A percentile compares a stretch with the other conserved stretches of the same genome.
These are phyloP conservation scores for Oryctes rhinoceros DNA, from an alignment of 1,140 invertebrate species.

Conservation along the genomic window DNA sequence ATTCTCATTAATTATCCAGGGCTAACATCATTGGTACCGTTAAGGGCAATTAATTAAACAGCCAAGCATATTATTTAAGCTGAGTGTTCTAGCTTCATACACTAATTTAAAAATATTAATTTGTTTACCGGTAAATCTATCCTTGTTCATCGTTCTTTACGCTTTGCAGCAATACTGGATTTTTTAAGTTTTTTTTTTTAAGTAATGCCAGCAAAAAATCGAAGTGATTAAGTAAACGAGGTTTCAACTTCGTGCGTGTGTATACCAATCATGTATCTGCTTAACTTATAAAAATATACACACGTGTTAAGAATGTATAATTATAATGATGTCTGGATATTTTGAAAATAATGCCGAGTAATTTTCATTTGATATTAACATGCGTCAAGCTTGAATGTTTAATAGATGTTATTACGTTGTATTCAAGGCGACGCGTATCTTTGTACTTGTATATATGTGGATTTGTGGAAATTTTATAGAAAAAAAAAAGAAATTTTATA, in stretches of 20 bases:
- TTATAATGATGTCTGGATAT: conserved; percentile 9
- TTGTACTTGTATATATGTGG: background rate
- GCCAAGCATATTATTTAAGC: background rate
- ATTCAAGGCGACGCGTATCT: background rate
- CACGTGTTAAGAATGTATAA: background rate
- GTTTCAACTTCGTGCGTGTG: background rate
- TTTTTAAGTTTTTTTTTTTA: conserved; percentile 5
- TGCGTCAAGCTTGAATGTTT: background rate
- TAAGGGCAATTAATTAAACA: background rate
- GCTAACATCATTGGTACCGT: background rate
- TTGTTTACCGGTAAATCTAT: background rate
- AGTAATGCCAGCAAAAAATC: background rate
- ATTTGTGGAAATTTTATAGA: background rate
- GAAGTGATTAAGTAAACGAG: conserved; percentile 19
- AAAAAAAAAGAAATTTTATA: too few species aligned
- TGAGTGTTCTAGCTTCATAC: background rate
- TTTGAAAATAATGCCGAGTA: conserved; percentile 5
- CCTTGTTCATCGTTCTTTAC: background rate
- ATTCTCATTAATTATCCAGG: too few species aligned
- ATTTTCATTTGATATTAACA: conserved; percentile 22
- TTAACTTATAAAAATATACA: background rate
- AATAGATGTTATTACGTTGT: background rate
- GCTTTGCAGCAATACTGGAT: background rate
- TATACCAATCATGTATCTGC: background rate
- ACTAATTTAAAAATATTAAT: conserved; percentile 4